Evolutionary conservation across 2,888 invertebrate genomes (phyloP).

Genomic region (Dinocampus coccinellae): DNA sequence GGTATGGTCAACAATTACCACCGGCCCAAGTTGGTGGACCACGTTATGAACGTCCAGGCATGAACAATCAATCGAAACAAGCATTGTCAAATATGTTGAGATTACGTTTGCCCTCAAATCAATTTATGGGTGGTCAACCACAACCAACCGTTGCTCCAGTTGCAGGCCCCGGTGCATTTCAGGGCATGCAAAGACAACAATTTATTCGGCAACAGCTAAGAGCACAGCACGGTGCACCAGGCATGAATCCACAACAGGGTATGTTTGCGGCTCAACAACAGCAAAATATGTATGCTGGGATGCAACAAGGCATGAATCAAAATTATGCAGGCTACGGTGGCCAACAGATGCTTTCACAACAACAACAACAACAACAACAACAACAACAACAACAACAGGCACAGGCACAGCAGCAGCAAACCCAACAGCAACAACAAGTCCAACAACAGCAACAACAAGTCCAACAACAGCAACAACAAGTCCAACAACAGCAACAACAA

Average conservation of each 20-base stretch:
- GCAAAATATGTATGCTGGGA: slow-evolving; percentile 73
- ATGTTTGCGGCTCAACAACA: slow-evolving; percentile 72
- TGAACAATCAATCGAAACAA: slow-evolving; percentile 83
- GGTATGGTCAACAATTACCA: slow-evolving; percentile 71
- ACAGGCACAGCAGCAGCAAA: slow-evolving; percentile 65
- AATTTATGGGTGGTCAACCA: slow-evolving; percentile 68
- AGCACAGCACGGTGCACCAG: slow-evolving; percentile 67
- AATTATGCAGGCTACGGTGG: slow-evolving; percentile 75
- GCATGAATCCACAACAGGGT: slow-evolving; percentile 68
- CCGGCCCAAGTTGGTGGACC: slow-evolving; percentile 61
- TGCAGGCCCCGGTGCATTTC: slow-evolving; percentile 63
- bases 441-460: slow-evolving; percentile 66
- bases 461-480: slow-evolving; percentile 53
- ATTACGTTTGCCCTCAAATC: slow-evolving; percentile 77
- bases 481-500: slow-evolving; percentile 60
- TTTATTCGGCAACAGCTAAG: slow-evolving; percentile 67
- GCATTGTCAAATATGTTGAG: slow-evolving; percentile 89
- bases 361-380: slow-evolving; percentile 54
- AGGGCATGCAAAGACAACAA: slow-evolving; percentile 68
- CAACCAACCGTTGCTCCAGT: slow-evolving; percentile 59
- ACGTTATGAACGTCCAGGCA: slow-evolving; percentile 69
- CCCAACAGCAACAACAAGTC: slow-evolving; percentile 56
- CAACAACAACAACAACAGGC: slow-evolving; percentile 71
- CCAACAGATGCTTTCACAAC: slow-evolving; percentile 69
- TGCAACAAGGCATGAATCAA: slow-evolving; percentile 72